Base-by-base conservation (phyloP, 2,797 vertebrate species). In the Pseudochaenichthys georgianus region DNA sequence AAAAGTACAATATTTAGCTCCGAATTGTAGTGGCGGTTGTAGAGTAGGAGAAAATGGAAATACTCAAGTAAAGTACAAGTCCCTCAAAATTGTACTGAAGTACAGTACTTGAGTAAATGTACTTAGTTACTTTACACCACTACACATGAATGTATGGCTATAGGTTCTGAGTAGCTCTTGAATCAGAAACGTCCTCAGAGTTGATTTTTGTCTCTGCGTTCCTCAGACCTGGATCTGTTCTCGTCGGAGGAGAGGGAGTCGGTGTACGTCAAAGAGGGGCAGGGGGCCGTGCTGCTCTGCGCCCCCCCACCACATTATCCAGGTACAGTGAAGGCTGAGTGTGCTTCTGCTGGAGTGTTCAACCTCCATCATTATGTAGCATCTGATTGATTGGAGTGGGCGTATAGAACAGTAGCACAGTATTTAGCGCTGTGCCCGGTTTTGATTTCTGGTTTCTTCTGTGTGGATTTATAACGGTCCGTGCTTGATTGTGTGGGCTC, bases 261-360 rank as follows among this genome's bases (percentile, higher is more conserved):
- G 0, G 98, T 99, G 76, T 89, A 91, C 53, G 94, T 98, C 7
- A 96, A 96, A 77, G 98, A 98, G 89, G 98, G 98, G 17, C 96
- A 97, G 84, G 98, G 98, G 52, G 97, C 95, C 9, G 96, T 99
- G 58, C 94, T 99, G 81, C 95, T 99, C 57, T 99, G 98, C 59
- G 96, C 95, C 1, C 96, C 98, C 3, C 98, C 98, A 2, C 95
- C 94, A 57, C 98, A 98, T 87, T 96, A 94, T 73, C 98, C 98
- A 97, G 97, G 98, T 99, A 93, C 90, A 1, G 19, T 43, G 21
- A 73, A 5, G 16, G 13, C n/a, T 51, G 57, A 52, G 53, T 51
- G n/a, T 34, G 28, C 23, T 61, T 10, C n/a, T n/a, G 4, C 19
- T 47, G 69, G 43, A 34, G 46, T 34, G 8, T 11, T 51, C 21